Percentiles rank a stretch among this genome's conserved stretches.
Conservation (phyloP, 2,888 invertebrate genomes). For the Heterodera filipjevi region DNA sequence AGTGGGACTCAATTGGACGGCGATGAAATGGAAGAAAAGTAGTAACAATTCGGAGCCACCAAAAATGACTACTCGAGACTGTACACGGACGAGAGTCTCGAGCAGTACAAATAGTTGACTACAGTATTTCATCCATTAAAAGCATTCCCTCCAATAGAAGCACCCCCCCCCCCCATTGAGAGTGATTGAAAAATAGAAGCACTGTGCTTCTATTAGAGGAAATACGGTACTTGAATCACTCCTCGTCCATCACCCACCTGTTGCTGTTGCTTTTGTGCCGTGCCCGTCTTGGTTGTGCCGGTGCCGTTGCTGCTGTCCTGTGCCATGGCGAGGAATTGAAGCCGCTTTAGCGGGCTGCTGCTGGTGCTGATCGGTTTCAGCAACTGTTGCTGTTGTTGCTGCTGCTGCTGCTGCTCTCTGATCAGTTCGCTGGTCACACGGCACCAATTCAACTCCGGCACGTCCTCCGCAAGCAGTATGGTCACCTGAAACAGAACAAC, state of each 20-base stretch:
- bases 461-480: constrained; percentile 20
- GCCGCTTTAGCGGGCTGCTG: neutral
- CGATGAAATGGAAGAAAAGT: too few relatives aligned
- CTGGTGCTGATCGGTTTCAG: neutral
- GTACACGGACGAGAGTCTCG: too few relatives aligned
- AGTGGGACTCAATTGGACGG: too few relatives aligned
- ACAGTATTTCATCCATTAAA: too few relatives aligned
- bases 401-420: neutral
- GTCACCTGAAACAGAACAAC: constrained; percentile 10
- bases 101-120: too few relatives aligned
- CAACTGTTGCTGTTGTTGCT: constrained; percentile 22
- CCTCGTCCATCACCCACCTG: neutral
- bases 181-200: too few relatives aligned
- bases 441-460: constrained; percentile 26
- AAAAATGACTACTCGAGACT: too few relatives aligned
- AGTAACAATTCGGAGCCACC: too few relatives aligned
- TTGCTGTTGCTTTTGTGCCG: neutral
- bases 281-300: neutral
- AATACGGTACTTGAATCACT: neutral
- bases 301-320: neutral
- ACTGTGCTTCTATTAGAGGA: too few relatives aligned
- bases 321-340: neutral
- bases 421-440: neutral
- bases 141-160: too few relatives aligned
- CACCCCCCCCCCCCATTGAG: too few relatives aligned